These are phyloP conservation scores for Spheniscus humboldti DNA, from an alignment of 2,797 vertebrate species.

Conservation along the genomic window DNA sequence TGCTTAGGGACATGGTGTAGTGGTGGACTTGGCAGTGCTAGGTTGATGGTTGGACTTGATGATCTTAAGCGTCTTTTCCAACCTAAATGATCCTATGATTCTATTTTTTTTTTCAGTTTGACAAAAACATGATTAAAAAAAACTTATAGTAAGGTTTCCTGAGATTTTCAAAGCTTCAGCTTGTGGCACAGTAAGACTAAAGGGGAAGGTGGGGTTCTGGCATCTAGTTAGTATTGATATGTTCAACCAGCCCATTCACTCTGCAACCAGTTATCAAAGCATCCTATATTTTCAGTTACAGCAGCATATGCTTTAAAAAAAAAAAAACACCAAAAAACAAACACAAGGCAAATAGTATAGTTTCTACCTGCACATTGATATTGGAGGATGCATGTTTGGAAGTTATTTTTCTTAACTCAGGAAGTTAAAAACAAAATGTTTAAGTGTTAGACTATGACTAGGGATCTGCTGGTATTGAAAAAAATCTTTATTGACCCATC, in stretches of 20 bases:
- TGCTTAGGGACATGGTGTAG: neutral
- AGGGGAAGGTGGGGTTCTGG: neutral
- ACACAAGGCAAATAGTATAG: neutral
- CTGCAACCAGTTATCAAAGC: neutral
- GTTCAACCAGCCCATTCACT: neutral
- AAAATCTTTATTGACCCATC: neutral
- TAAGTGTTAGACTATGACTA: neutral
- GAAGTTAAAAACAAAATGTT: no score
- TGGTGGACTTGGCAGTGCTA: neutral
- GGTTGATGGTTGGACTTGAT: neutral
- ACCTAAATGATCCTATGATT: neutral
- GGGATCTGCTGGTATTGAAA: neutral
- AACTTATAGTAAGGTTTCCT: neutral
- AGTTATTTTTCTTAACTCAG: neutral
- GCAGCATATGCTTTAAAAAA: neutral
- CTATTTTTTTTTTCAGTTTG: neutral
- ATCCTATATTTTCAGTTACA: neutral
- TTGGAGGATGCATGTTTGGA: neutral
- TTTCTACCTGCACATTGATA: neutral
- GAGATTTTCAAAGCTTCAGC: neutral
- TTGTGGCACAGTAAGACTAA: neutral
- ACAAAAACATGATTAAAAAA: neutral
- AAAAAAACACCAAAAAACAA: neutral
- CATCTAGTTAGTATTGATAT: neutral
- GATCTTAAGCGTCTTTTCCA: neutral